phyloP scores from a whole-genome alignment of 1,140 invertebrate species.

The Drosophila burlai region DNA sequence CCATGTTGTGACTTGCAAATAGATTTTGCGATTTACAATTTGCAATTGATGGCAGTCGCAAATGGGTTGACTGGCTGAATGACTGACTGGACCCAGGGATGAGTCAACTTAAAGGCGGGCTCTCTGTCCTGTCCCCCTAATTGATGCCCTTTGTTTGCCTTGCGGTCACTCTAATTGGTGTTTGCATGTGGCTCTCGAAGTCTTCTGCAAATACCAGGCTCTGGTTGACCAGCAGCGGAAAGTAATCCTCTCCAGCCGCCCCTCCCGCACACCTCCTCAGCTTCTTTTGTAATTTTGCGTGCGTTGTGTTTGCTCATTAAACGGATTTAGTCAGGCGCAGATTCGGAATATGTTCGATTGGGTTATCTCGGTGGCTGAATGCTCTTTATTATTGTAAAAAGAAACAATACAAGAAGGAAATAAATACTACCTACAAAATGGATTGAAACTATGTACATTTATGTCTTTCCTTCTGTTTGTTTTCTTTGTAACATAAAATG shows the following conservation, averaged over 20 bases:
- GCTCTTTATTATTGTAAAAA: slow-evolving; percentile 1
- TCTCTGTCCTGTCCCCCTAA: slow-evolving; percentile 56
- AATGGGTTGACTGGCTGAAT: slow-evolving; percentile 22
- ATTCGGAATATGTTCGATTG: slow-evolving; percentile 4
- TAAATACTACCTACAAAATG: background rate
- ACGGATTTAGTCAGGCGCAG: slow-evolving; percentile 58
- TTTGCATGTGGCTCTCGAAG: slow-evolving; percentile 79
- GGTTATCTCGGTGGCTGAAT: slow-evolving; percentile 3
- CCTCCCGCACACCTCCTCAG: background rate
- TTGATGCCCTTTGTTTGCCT: slow-evolving; percentile 78
- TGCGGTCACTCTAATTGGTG: slow-evolving; percentile 83
- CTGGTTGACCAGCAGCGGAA: slow-evolving; percentile 59
- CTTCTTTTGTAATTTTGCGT: slow-evolving; percentile 78
- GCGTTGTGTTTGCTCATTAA: slow-evolving; percentile 83
- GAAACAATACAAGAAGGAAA: background rate
- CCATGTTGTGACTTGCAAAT: slow-evolving; percentile 48
- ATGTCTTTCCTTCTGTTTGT: background rate
- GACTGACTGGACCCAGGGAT: background rate
- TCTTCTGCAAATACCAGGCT: slow-evolving; percentile 66
- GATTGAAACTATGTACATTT: too few species aligned
- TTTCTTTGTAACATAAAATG: background rate
- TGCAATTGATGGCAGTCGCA: slow-evolving; percentile 32
- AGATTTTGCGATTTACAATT: slow-evolving; percentile 50
- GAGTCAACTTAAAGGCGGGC: slow-evolving; percentile 18
- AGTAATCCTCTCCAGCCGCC: slow-evolving; percentile 12